Conservation (phyloP, 2,888 invertebrate genomes). For the Ennomos erosarius region DNA sequence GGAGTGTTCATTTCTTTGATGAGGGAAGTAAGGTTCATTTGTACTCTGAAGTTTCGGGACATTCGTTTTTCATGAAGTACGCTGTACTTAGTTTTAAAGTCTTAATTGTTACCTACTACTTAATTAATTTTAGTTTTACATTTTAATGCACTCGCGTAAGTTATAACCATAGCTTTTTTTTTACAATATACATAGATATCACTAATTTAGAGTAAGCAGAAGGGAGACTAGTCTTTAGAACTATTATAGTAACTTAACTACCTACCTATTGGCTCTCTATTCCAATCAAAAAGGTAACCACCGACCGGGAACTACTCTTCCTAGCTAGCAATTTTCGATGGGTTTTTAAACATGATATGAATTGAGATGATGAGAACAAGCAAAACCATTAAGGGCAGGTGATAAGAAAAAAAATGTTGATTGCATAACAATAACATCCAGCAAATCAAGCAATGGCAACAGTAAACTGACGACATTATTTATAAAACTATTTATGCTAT, state of each 20-base stretch:
- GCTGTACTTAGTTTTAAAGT: not conserved
- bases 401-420: conserved; percentile 56
- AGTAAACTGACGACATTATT: conserved; percentile 11
- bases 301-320: conserved; percentile 39
- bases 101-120: conserved; percentile 6
- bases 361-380: conserved; percentile 41
- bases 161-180: conserved; percentile 9
- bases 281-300: conserved; percentile 30
- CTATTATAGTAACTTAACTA: conserved; percentile 9
- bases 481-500: conserved; percentile 20
- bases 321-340: conserved; percentile 33
- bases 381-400: conserved; percentile 59
- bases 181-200: conserved; percentile 23
- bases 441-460: conserved; percentile 35
- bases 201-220: conserved; percentile 27
- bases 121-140: too few species aligned
- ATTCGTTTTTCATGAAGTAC: not conserved
- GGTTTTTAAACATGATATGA: conserved; percentile 31
- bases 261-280: conserved; percentile 22
- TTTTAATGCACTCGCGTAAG: conserved; percentile 16
- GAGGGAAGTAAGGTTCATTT: too few species aligned
- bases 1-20: too few species aligned
- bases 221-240: conserved; percentile 31
- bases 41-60: not conserved
- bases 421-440: conserved; percentile 58